These are phyloP conservation scores for Valencia hispanica DNA, from an alignment of 2,797 vertebrate genomes.

Conservation along the genomic window DNA sequence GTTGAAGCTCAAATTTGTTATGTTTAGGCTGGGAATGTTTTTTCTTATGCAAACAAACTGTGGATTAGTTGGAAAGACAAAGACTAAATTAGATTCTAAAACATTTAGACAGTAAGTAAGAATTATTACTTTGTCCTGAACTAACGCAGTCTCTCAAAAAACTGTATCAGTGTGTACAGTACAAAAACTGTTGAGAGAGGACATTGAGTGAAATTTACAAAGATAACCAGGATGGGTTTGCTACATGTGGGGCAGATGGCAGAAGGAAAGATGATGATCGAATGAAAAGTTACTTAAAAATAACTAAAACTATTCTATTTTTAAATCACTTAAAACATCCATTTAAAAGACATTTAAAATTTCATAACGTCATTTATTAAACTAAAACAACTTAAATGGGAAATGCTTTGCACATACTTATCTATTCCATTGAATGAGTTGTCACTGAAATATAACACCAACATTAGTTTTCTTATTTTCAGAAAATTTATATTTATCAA, in stretches of 20 bases:
- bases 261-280: background rate
- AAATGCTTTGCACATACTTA: background rate
- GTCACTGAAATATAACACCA: background rate
- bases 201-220: background rate
- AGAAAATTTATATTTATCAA: background rate
- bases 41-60: background rate
- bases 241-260: background rate
- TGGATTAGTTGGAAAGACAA: background rate
- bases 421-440: background rate
- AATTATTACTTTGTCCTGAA: background rate
- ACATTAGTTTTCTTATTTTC: background rate
- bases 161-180: background rate
- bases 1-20: background rate
- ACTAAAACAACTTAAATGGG: background rate
- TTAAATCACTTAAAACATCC: background rate
- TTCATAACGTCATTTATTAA: background rate
- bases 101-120: background rate
- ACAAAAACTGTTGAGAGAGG: background rate
- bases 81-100: background rate
- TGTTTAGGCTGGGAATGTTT: background rate
- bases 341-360: too few species aligned
- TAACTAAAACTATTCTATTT: background rate
- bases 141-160: background rate
- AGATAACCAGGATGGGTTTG: background rate
- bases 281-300: background rate